Percentiles rank a stretch among this genome's conserved stretches.
Conservation (phyloP, 2,888 invertebrate genomes). For the Perizoma flavofasciatum region DNA sequence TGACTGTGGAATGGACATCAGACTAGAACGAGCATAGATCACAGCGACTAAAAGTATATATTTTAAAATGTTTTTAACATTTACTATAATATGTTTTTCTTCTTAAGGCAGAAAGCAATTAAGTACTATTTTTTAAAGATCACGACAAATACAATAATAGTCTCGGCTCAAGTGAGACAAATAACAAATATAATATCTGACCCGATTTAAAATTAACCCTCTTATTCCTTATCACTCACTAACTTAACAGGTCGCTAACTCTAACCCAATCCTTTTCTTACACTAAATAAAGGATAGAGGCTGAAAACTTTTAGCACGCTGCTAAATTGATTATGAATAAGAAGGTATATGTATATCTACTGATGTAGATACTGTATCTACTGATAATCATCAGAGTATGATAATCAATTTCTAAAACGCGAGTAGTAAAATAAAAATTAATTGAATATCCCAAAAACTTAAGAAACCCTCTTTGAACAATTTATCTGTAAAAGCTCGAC, state of each 20-base stretch:
- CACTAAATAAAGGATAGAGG: too few species aligned
- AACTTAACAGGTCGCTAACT: too few species aligned
- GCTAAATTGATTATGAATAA: too few species aligned
- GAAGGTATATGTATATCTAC: too few species aligned
- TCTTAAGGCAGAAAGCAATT: slow-evolving; percentile 67
- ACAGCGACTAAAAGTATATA: slow-evolving; percentile 63
- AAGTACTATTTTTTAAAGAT: slow-evolving; percentile 55
- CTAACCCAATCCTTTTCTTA: too few species aligned
- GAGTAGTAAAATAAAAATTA: too few species aligned
- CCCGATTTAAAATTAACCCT: background rate
- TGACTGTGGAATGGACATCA: slow-evolving; percentile 63
- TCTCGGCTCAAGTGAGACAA: slow-evolving; percentile 2
- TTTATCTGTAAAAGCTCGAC: slow-evolving; percentile 17
- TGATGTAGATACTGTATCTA: too few species aligned
- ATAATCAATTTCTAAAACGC: too few species aligned
- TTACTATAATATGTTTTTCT: slow-evolving; percentile 47
- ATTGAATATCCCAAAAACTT: background rate
- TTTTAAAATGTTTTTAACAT: slow-evolving; percentile 71
- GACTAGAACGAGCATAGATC: slow-evolving; percentile 69
- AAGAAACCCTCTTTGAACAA: background rate
- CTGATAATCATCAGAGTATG: too few species aligned
- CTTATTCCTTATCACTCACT: too few species aligned
- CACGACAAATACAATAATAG: slow-evolving; percentile 28
- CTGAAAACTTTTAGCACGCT: too few species aligned
- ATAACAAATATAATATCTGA: background rate